Base-by-base conservation (phyloP, 2,888 invertebrate genomes). In the Hypolimnas misippus region DNA sequence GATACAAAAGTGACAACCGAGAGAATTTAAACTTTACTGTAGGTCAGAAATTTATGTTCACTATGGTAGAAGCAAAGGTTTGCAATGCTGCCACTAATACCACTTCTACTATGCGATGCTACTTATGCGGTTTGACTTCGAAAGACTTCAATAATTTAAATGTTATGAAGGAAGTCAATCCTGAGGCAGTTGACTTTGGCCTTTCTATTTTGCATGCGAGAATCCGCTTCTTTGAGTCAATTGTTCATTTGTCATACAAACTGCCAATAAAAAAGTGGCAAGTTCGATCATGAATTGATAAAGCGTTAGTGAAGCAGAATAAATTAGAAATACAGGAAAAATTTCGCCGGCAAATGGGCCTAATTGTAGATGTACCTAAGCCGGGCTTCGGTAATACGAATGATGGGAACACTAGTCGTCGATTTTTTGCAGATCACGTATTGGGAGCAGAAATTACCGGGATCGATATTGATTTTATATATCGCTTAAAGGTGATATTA, bases 341-440 rank as follows among this genome's bases (percentile, higher is more conserved):
- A 21, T 76, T 76, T 70, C 59, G 61, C 17, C 49, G 62, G n/a
- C 65, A 70, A 65, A 73, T 72, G 4, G 76, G 75, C 25, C 56
- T 82, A 1, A 19, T 79, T 21, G 72, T 83, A 4, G 79, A 82
- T 68, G 60, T 74, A 58, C 76, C 77, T 6, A 78, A 79, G 61
- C 54, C 68, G 12, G 70, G 73, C 12, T 75, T 74, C 56, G 76
- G 79, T 6, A 80, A 76, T 50, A 74, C 75, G 1, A 79, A 78
- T 70, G 75, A 76, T 57, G 76, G 73, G 14, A 78, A 75, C 62
- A 76, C 75, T 0, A 73, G 70, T 56, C 63, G 78, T 58, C 67
- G 75, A 57, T 81, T 78, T 72, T 81, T 78, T 70, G 68, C 69
- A 14, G 56, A 78, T 61, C 72, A 75, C 1, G 57, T 74, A 65